A percentile compares a stretch with the other conserved stretches of the same genome.
Conservation (phyloP, 2,888 invertebrate genomes). For the Nineta flava region DNA sequence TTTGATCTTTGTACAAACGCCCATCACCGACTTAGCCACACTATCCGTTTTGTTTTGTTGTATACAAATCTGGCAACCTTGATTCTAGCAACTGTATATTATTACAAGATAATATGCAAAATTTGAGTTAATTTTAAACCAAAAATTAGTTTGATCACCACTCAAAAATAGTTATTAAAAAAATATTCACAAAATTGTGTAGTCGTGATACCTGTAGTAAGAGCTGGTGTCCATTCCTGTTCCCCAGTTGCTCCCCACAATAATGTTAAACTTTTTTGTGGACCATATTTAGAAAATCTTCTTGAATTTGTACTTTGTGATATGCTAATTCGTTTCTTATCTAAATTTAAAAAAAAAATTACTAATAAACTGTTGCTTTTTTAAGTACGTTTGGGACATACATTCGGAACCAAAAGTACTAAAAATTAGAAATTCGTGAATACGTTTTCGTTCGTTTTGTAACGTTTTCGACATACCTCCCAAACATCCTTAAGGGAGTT, state of each 20-base stretch:
- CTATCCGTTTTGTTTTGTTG: no score
- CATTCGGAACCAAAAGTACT: not conserved
- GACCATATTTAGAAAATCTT: slow-evolving; percentile 18
- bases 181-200: not conserved
- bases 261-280: slow-evolving; percentile 43
- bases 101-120: no score
- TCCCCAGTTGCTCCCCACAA: slow-evolving; percentile 93
- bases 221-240: slow-evolving; percentile 92
- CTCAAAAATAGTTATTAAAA: not conserved
- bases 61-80: no score
- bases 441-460: not conserved
- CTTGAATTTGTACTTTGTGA: slow-evolving; percentile 7
- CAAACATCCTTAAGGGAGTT: no score
- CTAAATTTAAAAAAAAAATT: slow-evolving; percentile 15
- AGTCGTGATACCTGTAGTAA: slow-evolving; percentile 65
- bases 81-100: no score
- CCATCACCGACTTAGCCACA: no score
- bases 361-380: no score
- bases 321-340: slow-evolving; percentile 26
- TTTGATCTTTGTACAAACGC: no score
- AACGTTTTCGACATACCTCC: not conserved
- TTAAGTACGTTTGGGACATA: not conserved
- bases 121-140: not conserved
- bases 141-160: not conserved
- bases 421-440: no score